phyloP scores from a whole-genome alignment of 2,888 invertebrate species.

The Scaptomyza caliginosa region DNA sequence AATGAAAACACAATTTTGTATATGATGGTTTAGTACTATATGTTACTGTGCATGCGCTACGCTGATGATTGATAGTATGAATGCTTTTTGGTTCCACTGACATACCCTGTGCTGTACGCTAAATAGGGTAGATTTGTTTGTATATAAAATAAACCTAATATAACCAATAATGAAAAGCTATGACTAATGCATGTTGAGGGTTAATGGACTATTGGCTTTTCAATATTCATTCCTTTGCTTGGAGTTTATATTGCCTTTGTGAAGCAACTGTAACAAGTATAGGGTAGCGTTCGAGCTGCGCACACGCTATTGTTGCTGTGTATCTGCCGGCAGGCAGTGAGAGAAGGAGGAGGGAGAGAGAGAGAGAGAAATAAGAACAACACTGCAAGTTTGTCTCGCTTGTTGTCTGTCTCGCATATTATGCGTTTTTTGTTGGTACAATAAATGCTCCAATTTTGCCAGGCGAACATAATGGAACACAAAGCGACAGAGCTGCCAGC shows the following conservation, averaged over 20 bases:
- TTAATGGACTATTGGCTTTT: too few relatives aligned
- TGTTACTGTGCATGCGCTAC: slow-evolving; percentile 6
- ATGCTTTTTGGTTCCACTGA: background rate
- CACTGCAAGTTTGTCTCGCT: slow-evolving; percentile 17
- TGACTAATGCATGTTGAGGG: too few relatives aligned
- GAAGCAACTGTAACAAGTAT: background rate
- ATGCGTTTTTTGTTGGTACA: slow-evolving; percentile 82
- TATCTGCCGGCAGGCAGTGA: slow-evolving; percentile 8
- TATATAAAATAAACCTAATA: background rate
- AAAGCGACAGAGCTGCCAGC: slow-evolving; percentile 45
- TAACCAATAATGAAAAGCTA: background rate
- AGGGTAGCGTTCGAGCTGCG: slow-evolving; percentile 2
- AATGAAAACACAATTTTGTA: slow-evolving; percentile 3
- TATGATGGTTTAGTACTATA: slow-evolving; percentile 1
- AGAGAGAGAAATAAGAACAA: slow-evolving; percentile 25
- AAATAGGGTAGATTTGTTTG: background rate
- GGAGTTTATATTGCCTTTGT: background rate
- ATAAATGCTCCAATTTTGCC: slow-evolving; percentile 84
- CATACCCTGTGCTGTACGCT: slow-evolving; percentile 10
- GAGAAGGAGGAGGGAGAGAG: slow-evolving; percentile 1
- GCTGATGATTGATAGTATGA: slow-evolving; percentile 2
- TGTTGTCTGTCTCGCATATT: slow-evolving; percentile 43
- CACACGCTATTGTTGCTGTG: slow-evolving; percentile 2
- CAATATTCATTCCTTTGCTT: background rate
- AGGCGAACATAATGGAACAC: slow-evolving; percentile 81